Conservation (phyloP, 1,140 invertebrate genomes). For the Platyura marginata region DNA sequence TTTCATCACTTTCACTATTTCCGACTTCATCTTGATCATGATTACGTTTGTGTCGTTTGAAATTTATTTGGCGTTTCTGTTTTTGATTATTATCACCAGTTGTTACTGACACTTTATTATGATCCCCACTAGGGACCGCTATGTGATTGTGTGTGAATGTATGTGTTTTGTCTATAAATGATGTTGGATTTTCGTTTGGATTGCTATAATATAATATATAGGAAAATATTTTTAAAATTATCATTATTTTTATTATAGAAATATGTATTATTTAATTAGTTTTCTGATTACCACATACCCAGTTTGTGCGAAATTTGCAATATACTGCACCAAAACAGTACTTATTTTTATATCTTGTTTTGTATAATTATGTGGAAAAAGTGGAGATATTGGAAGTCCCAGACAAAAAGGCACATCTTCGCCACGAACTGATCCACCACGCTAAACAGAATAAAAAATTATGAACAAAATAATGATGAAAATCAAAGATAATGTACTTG, state of each 20-base stretch:
- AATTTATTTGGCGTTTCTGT: neutral
- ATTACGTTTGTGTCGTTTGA: conserved; percentile 2
- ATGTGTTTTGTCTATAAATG: conserved; percentile 1
- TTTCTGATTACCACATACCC: conserved; percentile 48
- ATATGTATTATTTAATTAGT: too few species aligned
- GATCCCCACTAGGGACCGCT: neutral
- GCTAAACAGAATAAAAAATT: conserved; percentile 23
- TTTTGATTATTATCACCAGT: neutral
- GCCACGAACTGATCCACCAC: conserved; percentile 65
- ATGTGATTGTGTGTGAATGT: neutral
- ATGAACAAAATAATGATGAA: neutral
- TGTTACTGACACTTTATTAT: neutral
- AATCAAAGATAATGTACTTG: conserved; percentile 32
- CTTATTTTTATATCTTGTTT: conserved; percentile 50
- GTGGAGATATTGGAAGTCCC: conserved; percentile 65
- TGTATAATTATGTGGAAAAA: conserved; percentile 49
- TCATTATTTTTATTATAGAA: neutral
- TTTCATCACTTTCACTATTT: conserved; percentile 2
- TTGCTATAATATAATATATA: too few species aligned
- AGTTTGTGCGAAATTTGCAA: conserved; percentile 63
- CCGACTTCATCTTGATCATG: conserved; percentile 3
- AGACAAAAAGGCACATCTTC: conserved; percentile 89
- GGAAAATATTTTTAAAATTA: conserved; percentile 1
- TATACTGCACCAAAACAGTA: conserved; percentile 55
- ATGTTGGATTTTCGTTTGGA: conserved; percentile 2